Base-by-base conservation (phyloP, 1,140 invertebrate genomes). In the Orussus abietinus region DNA sequence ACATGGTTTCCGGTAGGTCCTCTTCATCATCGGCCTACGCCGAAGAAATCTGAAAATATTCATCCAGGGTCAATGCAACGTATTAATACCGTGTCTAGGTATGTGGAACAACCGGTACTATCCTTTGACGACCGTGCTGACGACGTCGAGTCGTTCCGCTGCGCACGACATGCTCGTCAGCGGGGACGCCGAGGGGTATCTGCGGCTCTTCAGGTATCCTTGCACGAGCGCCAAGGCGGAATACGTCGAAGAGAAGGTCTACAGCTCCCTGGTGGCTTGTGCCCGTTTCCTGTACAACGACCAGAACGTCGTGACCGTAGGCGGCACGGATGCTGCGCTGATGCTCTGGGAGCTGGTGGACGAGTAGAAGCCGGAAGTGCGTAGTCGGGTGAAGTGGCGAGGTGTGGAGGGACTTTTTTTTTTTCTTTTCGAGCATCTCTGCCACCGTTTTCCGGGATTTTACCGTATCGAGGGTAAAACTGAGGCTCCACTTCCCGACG, bases 291-390 rank as follows among this genome's bases (percentile, higher is more conserved):
- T 91, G 2, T 88, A 82, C 72, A 89, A 90, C 53, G 90, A 95
- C 66, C 80, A 87, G 21, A 87, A 88, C 47, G 73, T 96, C 10
- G 83, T 94, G 6, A 92, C 88, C 1, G 85, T 90, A 4, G 92
- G 92, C 13, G 92, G 91, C n/a, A 85, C 84, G 51, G 92, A 96
- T 64, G 92, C 89, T 33, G 82, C 90, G 26, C 77, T 96, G 3
- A 90, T 96, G 86, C 80, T 95, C 51, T 96, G 92, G 92, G 86
- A 90, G 66, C 72, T 92, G 40, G 82, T 88, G 48, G 87, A 86
- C 62, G 85, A 88, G 65, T 86, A 83, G 71, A 70, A n/a, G n/a
- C n/a, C n/a, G n/a, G n/a, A n/a, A n/a, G n/a, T n/a, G n/a, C n/a
- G n/a, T n/a, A n/a, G n/a, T n/a, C n/a, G n/a, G n/a, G n/a, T n/a